Percentiles rank a stretch among this genome's conserved stretches.
Evolutionary conservation across 2,797 vertebrate species (phyloP).

Genomic region (Craterocephalus amniculus): DNA sequence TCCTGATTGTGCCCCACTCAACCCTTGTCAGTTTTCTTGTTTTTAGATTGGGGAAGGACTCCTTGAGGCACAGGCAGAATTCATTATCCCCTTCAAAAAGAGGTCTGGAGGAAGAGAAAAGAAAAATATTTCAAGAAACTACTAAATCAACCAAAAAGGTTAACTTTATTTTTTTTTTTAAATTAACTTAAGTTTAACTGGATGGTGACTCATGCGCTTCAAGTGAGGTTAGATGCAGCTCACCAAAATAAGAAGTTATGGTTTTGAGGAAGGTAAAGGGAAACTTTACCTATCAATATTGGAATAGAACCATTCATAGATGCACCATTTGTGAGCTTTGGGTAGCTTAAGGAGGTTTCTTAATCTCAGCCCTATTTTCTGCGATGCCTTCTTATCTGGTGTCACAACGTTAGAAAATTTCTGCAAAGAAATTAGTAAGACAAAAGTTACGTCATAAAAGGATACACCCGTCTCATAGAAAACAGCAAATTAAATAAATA

Average conservation of each 20-base stretch:
- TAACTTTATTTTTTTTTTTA: too few relatives aligned
- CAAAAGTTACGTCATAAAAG: background rate
- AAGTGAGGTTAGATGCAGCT: background rate
- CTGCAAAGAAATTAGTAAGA: constrained; percentile 75
- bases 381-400: constrained; percentile 95
- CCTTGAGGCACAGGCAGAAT: constrained; percentile 98
- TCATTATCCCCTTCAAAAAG: constrained; percentile 99
- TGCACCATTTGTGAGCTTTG: constrained; percentile 99
- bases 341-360: constrained; percentile 97
- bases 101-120: constrained; percentile 83
- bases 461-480: background rate
- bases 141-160: background rate
- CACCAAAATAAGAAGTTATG: too few relatives aligned
- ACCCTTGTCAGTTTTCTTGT: constrained; percentile 96
- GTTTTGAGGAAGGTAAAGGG: background rate
- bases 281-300: constrained; percentile 94
- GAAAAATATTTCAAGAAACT: background rate
- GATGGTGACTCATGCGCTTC: background rate
- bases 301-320: constrained; percentile 99
- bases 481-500: background rate
- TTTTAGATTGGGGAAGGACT: constrained; percentile 97
- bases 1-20: constrained; percentile 97
- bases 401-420: constrained; percentile 92
- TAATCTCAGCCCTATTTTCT: constrained; percentile 97
- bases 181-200: background rate